phyloP scores from a whole-genome alignment of 2,113 vertebrate genomes.

The Menura novaehollandiae region DNA sequence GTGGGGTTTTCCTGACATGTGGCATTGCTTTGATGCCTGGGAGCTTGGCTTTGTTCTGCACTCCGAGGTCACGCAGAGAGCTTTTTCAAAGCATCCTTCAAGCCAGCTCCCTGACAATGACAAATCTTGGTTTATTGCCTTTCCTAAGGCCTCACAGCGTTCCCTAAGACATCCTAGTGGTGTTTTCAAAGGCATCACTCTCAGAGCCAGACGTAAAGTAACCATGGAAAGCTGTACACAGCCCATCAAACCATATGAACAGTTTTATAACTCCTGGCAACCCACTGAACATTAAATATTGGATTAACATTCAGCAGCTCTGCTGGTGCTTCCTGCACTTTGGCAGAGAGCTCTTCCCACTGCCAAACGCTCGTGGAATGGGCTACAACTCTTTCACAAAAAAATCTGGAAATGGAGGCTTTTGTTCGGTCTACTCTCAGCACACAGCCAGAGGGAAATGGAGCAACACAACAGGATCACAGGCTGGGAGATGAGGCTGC shows the following conservation, averaged over 20 bases:
- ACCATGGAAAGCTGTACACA: slow-evolving; percentile 1
- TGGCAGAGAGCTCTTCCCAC: neutral
- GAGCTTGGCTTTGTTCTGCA: neutral
- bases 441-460: neutral
- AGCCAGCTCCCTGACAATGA: slow-evolving; percentile 18
- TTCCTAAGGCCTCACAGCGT: neutral
- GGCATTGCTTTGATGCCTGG: slow-evolving; percentile 1
- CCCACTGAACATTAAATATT: slow-evolving; percentile 18
- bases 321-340: slow-evolving; percentile 41
- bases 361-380: rapidly evolving
- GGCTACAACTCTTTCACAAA: neutral
- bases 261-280: slow-evolving; percentile 45
- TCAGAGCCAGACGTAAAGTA: slow-evolving; percentile 11
- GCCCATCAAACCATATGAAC: neutral
- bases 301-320: slow-evolving; percentile 53
- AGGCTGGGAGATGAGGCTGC: neutral
- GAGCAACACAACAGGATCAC: neutral
- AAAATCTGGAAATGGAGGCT: neutral
- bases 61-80: neutral
- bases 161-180: slow-evolving; percentile 12
- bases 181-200: neutral
- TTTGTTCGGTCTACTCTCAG: neutral
- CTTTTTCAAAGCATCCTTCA: slow-evolving; percentile 7
- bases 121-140: slow-evolving; percentile 4
- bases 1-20: neutral